Conservation (phyloP, 1,140 invertebrate species). For the Carposina sasakii region DNA sequence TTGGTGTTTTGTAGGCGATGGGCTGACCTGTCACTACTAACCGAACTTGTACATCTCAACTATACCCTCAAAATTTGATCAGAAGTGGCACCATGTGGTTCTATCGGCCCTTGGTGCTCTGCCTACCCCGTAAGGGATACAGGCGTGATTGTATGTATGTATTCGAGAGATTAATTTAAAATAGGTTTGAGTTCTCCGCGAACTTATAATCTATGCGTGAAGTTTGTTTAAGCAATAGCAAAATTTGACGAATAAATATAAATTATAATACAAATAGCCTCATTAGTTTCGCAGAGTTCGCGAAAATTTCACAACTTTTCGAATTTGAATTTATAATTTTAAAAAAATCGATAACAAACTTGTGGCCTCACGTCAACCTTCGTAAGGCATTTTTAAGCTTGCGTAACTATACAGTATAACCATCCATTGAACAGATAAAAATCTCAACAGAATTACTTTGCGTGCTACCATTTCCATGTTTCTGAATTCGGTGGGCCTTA, state of each 20-base stretch:
- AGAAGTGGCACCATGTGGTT: too few relatives aligned
- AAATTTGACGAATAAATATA: background rate
- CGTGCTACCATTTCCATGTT: constrained; percentile 50
- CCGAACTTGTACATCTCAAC: too few relatives aligned
- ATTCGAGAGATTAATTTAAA: too few relatives aligned
- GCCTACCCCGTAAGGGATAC: too few relatives aligned
- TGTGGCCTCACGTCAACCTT: too few relatives aligned
- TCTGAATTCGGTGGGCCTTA: constrained; percentile 42
- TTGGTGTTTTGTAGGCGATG: too few relatives aligned
- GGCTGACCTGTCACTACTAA: too few relatives aligned
- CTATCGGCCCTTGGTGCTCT: too few relatives aligned
- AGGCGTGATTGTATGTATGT: too few relatives aligned
- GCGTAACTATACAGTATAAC: constrained; percentile 58
- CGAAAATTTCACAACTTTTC: background rate
- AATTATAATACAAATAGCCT: background rate
- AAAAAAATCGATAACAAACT: background rate
- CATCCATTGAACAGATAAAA: constrained; percentile 62
- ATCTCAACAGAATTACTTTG: constrained; percentile 54
- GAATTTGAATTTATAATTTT: background rate
- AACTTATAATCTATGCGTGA: background rate
- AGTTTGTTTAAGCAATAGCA: background rate
- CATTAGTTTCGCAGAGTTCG: background rate
- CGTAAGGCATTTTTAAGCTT: too few relatives aligned
- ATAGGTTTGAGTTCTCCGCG: too few relatives aligned
- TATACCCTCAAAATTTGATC: too few relatives aligned